Evolutionary conservation across 2,888 invertebrate genomes (phyloP).

Genomic region (Nomada flava): DNA sequence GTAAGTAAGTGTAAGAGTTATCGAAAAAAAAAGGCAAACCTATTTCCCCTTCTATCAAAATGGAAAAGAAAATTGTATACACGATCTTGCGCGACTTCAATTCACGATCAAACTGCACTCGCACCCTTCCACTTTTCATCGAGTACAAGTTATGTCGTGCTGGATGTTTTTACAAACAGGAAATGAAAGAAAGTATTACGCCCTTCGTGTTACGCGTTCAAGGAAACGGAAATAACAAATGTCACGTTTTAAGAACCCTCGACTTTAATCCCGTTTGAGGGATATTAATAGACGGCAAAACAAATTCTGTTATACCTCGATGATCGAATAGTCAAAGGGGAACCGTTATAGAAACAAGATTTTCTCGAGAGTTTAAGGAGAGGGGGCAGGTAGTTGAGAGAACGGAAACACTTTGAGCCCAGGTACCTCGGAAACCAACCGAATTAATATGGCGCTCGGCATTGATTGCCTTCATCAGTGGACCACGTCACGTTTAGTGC

Average conservation of each 20-base stretch:
- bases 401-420: constrained; percentile 1
- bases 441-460: background rate
- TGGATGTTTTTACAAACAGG: no score
- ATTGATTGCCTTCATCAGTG: background rate
- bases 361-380: background rate
- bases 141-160: background rate
- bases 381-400: no score
- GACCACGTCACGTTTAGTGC: background rate
- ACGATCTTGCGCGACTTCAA: background rate
- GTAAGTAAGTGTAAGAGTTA: background rate
- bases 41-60: background rate
- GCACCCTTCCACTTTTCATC: background rate
- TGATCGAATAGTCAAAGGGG: background rate
- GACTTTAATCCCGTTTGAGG: background rate
- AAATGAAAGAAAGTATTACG: background rate
- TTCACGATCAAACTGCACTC: constrained; percentile 8
- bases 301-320: background rate
- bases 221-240: background rate
- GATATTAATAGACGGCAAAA: background rate
- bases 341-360: background rate
- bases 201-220: background rate
- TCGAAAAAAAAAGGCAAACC: background rate
- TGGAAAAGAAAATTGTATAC: background rate
- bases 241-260: background rate
- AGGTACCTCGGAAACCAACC: background rate